Evolutionary conservation across 2,113 vertebrate genomes (phyloP).

Genomic region (Petrocephalus microphthalmus): DNA sequence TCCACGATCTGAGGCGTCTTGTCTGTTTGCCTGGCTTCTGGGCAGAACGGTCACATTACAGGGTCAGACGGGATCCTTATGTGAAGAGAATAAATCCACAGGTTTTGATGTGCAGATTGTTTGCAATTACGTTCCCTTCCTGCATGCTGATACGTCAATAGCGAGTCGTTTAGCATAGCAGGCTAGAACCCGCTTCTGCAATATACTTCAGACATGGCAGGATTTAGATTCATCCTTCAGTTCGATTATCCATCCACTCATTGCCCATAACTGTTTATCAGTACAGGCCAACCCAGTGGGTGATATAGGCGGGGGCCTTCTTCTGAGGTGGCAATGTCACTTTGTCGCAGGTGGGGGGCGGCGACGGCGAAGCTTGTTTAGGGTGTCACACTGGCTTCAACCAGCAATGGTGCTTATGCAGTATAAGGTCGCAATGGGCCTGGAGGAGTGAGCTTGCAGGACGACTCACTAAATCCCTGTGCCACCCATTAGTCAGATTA

Average conservation of each 20-base stretch:
- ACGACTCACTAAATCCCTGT: background rate
- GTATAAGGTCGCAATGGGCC: background rate
- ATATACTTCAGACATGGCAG: background rate
- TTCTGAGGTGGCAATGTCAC: background rate
- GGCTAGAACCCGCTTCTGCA: background rate
- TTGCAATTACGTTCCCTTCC: too few species aligned
- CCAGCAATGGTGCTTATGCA: background rate
- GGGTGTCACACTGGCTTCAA: background rate
- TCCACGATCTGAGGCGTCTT: slow-evolving; percentile 2
- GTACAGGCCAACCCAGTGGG: background rate
- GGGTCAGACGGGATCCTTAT: background rate
- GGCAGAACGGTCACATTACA: background rate
- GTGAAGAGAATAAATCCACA: background rate
- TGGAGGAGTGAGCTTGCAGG: background rate
- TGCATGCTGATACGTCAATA: too few species aligned
- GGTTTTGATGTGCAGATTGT: too few species aligned
- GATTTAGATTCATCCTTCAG: background rate
- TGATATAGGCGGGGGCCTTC: background rate
- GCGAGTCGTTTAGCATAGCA: background rate
- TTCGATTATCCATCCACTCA: background rate
- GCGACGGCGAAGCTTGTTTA: background rate
- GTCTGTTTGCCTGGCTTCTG: background rate
- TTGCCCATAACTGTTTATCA: background rate
- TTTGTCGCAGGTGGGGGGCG: background rate
- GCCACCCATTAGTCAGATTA: background rate